Conservation (phyloP, 2,113 vertebrate genomes). For the Kryptolebias marmoratus region DNA sequence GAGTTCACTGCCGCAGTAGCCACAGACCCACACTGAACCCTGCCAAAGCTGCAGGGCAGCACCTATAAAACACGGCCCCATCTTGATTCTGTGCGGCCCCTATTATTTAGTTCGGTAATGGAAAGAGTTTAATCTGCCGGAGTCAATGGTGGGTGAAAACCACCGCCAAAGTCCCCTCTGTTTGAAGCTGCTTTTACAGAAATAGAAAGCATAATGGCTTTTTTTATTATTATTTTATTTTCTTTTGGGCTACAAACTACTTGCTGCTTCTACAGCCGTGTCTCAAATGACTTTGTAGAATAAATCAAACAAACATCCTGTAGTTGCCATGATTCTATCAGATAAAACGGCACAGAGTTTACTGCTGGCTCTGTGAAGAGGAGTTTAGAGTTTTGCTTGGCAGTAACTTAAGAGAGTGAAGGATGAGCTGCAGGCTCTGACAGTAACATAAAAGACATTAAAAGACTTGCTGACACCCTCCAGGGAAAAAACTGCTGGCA, state of each 20-base stretch:
- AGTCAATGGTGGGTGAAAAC: conserved; percentile 43
- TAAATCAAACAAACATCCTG: conserved; percentile 29
- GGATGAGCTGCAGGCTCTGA: conserved; percentile 52
- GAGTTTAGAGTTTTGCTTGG: conserved; percentile 51
- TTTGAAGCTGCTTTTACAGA: conserved; percentile 58
- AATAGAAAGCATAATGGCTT: conserved; percentile 40
- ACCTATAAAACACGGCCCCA: conserved; percentile 69
- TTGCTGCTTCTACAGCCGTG: conserved; percentile 12
- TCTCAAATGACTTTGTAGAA: conserved; percentile 21
- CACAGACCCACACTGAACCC: conserved; percentile 55
- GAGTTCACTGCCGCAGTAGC: conserved; percentile 62
- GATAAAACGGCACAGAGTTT: conserved; percentile 23
- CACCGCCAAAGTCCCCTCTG: conserved; percentile 41
- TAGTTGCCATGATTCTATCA: conserved; percentile 8
- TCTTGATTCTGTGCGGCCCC: conserved; percentile 54
- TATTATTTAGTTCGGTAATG: conserved; percentile 71
- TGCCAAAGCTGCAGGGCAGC: conserved; percentile 66
- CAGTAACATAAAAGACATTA: conserved; percentile 60
- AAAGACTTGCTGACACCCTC: conserved; percentile 29
- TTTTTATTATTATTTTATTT: neutral
- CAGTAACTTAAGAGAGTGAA: conserved; percentile 47
- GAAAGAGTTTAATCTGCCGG: conserved; percentile 68
- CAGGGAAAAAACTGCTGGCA: conserved; percentile 21
- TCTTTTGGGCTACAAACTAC: conserved; percentile 26
- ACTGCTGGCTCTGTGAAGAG: conserved; percentile 31